Evolutionary conservation across 1,140 invertebrate genomes (phyloP).

Genomic region (Ostrea edulis): DNA sequence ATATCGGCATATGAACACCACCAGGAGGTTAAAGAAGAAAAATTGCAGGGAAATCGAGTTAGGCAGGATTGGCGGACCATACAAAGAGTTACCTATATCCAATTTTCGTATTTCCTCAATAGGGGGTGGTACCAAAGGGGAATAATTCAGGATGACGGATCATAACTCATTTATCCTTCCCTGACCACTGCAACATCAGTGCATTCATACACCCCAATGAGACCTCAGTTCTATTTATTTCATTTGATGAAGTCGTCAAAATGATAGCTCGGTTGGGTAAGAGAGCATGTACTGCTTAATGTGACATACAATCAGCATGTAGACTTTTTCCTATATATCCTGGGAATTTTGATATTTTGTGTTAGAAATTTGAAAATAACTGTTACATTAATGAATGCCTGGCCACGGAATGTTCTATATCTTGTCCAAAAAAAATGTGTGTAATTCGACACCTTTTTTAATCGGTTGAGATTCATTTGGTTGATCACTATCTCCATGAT

Average conservation of each 20-base stretch:
- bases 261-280: constrained; percentile 15
- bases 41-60: constrained; percentile 36
- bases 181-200: constrained; percentile 1
- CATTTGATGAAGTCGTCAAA: constrained; percentile 43
- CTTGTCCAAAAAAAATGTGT: constrained; percentile 44
- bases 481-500: constrained; percentile 49
- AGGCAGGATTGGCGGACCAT: constrained; percentile 12
- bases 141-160: constrained; percentile 45
- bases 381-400: constrained; percentile 56
- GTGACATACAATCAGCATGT: too few species aligned
- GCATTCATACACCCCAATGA: constrained; percentile 38
- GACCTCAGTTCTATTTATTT: constrained; percentile 27
- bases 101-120: too few species aligned
- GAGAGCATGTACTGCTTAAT: constrained; percentile 31
- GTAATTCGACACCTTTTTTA: constrained; percentile 49
- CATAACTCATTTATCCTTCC: constrained; percentile 48
- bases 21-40: not conserved
- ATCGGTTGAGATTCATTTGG: constrained; percentile 26
- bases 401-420: constrained; percentile 47
- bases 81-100: constrained; percentile 40
- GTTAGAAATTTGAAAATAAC: constrained; percentile 40
- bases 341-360: constrained; percentile 52
- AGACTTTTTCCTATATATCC: constrained; percentile 50
- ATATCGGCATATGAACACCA: too few species aligned
- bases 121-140: constrained; percentile 46